Evolutionary conservation across 1,140 invertebrate genomes (phyloP).

Genomic region (Schlechtendalia chinensis): DNA sequence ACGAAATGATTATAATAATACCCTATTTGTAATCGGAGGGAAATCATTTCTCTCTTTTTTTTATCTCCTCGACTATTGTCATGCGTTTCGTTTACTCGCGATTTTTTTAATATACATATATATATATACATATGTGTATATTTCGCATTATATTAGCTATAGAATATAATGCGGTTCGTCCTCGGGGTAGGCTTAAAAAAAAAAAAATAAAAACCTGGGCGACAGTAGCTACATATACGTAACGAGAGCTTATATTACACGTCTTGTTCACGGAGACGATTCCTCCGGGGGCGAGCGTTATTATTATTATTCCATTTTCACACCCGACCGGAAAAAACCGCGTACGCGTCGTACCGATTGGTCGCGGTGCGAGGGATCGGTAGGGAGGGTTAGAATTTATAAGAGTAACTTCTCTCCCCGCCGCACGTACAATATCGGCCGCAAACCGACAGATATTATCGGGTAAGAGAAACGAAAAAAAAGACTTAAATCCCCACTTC

Average conservation of each 20-base stretch:
- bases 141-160: neutral
- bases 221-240: neutral
- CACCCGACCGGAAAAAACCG: neutral
- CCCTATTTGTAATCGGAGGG: no score
- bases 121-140: no score
- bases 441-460: conserved; percentile 31
- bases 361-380: neutral
- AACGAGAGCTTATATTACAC: conserved; percentile 27
- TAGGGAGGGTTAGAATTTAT: neutral
- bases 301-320: conserved; percentile 45
- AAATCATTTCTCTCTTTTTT: neutral
- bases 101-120: conserved; percentile 22
- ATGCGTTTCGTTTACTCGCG: neutral
- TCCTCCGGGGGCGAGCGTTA: neutral
- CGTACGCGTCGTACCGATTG: neutral
- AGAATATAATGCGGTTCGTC: neutral
- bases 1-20: no score
- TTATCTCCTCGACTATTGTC: no score
- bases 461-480: neutral
- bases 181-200: conserved; percentile 6
- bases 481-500: conserved; percentile 18
- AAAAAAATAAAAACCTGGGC: neutral
- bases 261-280: neutral
- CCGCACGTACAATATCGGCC: neutral
- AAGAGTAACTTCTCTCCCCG: neutral